Evolutionary conservation across 2,113 vertebrate genomes (phyloP).

Genomic region (Marmota flaviventris): DNA sequence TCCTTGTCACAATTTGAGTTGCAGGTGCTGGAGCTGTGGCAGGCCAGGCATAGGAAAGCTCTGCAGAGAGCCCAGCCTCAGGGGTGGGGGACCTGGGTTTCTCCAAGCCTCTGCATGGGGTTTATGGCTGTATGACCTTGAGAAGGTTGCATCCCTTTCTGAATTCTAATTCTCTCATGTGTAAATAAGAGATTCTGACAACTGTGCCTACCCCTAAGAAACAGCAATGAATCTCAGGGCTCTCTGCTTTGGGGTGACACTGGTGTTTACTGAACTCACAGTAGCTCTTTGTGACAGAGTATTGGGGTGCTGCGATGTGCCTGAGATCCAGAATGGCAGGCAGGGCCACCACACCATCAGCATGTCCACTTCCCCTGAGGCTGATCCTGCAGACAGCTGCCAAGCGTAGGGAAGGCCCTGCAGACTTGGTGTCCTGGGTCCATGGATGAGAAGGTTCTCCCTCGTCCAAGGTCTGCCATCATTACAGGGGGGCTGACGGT

Average conservation of each 20-base stretch:
- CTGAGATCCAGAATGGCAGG: no score
- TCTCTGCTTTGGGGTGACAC: not conserved
- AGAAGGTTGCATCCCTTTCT: not conserved
- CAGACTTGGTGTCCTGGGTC: not conserved
- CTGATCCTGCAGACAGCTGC: not conserved
- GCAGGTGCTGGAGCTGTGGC: not conserved
- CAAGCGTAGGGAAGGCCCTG: rapidly evolving
- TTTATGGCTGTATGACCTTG: not conserved
- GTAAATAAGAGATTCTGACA: not conserved
- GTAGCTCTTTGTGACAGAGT: no score
- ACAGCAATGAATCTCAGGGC: not conserved
- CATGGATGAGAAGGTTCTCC: not conserved
- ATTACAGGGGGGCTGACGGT: rapidly evolving
- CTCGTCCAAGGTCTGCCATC: not conserved
- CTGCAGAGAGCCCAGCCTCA: not conserved
- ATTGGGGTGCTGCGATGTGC: no score
- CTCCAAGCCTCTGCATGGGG: not conserved
- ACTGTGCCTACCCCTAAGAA: not conserved
- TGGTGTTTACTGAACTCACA: not conserved
- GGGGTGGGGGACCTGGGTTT: rapidly evolving
- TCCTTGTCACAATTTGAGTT: not conserved
- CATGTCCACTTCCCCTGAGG: not conserved
- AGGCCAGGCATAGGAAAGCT: rapidly evolving
- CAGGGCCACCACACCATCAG: rapidly evolving
- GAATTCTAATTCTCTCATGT: not conserved